These are phyloP conservation scores for Carabus problematicus DNA, from an alignment of 2,888 invertebrate species.

Conservation along the genomic window DNA sequence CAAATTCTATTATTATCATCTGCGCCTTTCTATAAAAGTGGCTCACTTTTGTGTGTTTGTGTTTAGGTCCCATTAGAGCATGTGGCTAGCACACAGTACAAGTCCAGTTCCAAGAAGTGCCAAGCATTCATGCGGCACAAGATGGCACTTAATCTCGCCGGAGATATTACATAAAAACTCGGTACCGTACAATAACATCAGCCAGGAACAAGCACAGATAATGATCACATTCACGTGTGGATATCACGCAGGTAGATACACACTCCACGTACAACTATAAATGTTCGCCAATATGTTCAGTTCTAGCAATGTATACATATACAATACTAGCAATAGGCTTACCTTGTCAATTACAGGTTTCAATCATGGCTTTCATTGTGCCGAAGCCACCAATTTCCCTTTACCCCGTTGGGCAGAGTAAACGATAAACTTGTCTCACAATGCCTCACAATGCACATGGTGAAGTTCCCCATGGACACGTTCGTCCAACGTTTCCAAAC, in stretches of 20 bases:
- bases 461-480: slow-evolving; percentile 98
- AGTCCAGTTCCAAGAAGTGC: slow-evolving; percentile 81
- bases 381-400: slow-evolving; percentile 99
- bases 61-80: no score
- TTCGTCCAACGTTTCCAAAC: slow-evolving; percentile 95
- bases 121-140: slow-evolving; percentile 96
- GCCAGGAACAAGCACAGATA: slow-evolving; percentile 94
- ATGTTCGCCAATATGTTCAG: no score
- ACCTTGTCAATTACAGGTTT: no score
- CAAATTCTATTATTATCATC: no score
- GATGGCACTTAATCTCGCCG: slow-evolving; percentile 96
- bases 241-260: slow-evolving; percentile 97
- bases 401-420: no score
- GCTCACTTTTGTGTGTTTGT: no score
- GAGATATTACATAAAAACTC: slow-evolving; percentile 91
- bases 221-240: slow-evolving; percentile 99
- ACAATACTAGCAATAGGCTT: no score
- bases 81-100: no score
- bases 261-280: no score
- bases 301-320: no score
- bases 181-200: slow-evolving; percentile 95
- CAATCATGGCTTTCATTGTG: slow-evolving; percentile 98
- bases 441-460: slow-evolving; percentile 92
- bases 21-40: no score
- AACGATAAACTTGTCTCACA: slow-evolving; percentile 91